Percentiles rank a stretch among this genome's conserved stretches.
These are phyloP conservation scores for Brachyptera risi DNA, from an alignment of 2,888 invertebrate species.

Conservation along the genomic window DNA sequence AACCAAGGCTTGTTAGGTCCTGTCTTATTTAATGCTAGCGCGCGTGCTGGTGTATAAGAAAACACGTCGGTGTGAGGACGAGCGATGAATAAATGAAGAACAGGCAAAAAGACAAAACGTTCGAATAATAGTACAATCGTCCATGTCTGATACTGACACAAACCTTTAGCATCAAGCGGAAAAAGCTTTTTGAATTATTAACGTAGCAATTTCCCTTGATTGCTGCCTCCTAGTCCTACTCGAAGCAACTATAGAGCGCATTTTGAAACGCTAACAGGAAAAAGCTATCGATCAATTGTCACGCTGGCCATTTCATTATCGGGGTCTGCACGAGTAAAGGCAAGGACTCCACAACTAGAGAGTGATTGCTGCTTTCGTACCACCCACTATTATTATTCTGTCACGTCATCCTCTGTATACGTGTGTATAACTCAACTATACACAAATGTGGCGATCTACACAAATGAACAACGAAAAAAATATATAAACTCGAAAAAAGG, in stretches of 20 bases:
- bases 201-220: constrained; percentile 27
- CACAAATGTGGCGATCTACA: too few relatives aligned
- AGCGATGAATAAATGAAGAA: neutral
- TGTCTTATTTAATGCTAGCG: too few relatives aligned
- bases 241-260: neutral
- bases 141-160: neutral
- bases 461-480: too few relatives aligned
- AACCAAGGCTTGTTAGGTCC: too few relatives aligned
- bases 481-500: too few relatives aligned
- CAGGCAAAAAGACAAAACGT: neutral
- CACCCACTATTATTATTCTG: neutral
- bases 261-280: constrained; percentile 2
- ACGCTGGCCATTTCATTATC: constrained; percentile 19
- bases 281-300: constrained; percentile 22
- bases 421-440: neutral
- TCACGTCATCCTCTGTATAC: neutral
- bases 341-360: neutral
- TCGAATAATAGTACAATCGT: neutral
- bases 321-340: neutral
- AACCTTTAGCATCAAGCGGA: neutral
- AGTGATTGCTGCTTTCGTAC: constrained; percentile 6
- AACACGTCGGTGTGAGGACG: neutral
- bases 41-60: too few relatives aligned
- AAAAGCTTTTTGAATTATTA: constrained; percentile 26
- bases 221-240: too few relatives aligned